Percentiles rank a stretch among this genome's conserved stretches.
These are phyloP conservation scores for Chrysolina americana DNA, from an alignment of 2,888 invertebrate species.

Conservation along the genomic window DNA sequence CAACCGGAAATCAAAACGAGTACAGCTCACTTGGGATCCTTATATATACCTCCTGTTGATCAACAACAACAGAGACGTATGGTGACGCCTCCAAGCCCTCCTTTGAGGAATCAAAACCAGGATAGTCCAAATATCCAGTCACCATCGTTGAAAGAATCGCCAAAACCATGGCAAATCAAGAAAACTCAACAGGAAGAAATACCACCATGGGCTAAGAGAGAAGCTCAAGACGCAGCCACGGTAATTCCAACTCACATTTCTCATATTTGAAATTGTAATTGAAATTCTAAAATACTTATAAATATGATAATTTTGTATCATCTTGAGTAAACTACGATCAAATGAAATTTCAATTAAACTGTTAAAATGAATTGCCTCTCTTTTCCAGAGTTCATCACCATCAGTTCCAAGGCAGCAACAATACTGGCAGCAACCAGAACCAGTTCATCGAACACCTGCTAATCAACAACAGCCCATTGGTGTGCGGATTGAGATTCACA, in stretches of 20 bases:
- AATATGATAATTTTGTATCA: too few relatives aligned
- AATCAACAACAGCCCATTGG: conserved; percentile 43
- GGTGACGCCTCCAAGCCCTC: conserved; percentile 58
- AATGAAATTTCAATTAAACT: too few relatives aligned
- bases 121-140: conserved; percentile 67
- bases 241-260: conserved; percentile 20
- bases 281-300: background rate
- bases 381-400: conserved; percentile 38
- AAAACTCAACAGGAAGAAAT: conserved; percentile 70
- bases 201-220: conserved; percentile 71
- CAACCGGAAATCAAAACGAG: conserved; percentile 56
- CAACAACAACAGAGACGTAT: conserved; percentile 52
- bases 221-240: conserved; percentile 45
- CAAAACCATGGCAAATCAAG: conserved; percentile 74
- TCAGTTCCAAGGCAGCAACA: conserved; percentile 45
- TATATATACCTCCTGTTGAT: conserved; percentile 72
- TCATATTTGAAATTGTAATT: background rate
- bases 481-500: conserved; percentile 51
- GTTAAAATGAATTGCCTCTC: too few relatives aligned
- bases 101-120: conserved; percentile 54
- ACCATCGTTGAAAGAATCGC: conserved; percentile 73
- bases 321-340: too few relatives aligned
- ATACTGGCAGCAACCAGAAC: conserved; percentile 49
- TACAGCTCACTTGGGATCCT: conserved; percentile 70
- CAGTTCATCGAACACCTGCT: conserved; percentile 8